Base-by-base conservation (phyloP, 2,888 invertebrate genomes). In the Mycalesis mineus region DNA sequence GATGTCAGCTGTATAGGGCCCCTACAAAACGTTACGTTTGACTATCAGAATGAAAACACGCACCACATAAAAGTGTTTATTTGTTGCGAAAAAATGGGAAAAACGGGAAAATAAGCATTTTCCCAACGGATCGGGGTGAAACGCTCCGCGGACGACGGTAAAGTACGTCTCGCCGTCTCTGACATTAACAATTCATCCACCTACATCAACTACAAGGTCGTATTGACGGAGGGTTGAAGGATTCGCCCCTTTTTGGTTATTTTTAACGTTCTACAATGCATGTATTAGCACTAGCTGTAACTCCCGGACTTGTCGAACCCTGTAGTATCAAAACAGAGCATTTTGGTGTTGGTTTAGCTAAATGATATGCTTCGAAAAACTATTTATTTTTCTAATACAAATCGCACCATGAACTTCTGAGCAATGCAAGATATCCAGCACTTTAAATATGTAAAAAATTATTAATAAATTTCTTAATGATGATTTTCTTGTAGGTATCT, bases 21-120 rank as follows among this genome's bases (percentile, higher is more conserved):
- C 11, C 47, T 22, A 36, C 49, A 14, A 29, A 40, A 39, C 29
- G 40, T 50, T 40, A 50, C 28, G 28, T 50, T 14, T 22, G 29
- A 50, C 50, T 50, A 50, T 50, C 50, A 50, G 40, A 40, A 40
- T 50, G 14, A 40, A 50, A 50, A 50, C 50, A 50, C 40, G 39
- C 50, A 39, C 40, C 37, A 22, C 50, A 50, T 40, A 50, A 50
- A 50, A 50, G 50, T 50, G 50, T 50, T 50, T 50, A 50, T 50
- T 50, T 50, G 50, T 29, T 50, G 40, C 50, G 50, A 50, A 50
- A 50, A 50, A 50, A 31, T 31, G 31, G 22, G 28, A 44, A 44
- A 44, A 42, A 42, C 44, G 28, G 50, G 50, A 29, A 40, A 39
- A 50, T 29, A 50, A 40, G 40, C 50, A 40, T 50, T 50, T 40